Evolutionary conservation across 2,113 vertebrate genomes (phyloP).

Genomic region (Carassius auratus): DNA sequence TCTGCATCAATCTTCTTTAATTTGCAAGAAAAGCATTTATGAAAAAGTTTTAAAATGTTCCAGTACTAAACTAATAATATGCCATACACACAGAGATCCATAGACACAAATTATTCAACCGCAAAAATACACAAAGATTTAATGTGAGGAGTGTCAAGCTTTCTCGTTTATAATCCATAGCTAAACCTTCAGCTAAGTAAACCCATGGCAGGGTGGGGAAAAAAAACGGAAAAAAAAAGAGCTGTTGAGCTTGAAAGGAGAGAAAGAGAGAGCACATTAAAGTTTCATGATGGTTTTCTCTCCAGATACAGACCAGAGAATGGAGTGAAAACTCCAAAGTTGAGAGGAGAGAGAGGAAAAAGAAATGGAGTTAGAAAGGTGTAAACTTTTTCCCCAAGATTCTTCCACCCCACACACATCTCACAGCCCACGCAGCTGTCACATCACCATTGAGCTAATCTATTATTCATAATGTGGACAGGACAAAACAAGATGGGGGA

Average conservation of each 20-base stretch:
- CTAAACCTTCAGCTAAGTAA: conserved; percentile 61
- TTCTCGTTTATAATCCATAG: conserved; percentile 62
- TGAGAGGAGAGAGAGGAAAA: conserved; percentile 3
- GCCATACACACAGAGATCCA: conserved; percentile 33
- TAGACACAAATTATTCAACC: conserved; percentile 53
- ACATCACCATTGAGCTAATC: conserved; percentile 67
- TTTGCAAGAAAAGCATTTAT: too few relatives aligned
- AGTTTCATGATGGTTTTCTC: conserved; percentile 54
- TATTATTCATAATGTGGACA: conserved; percentile 70
- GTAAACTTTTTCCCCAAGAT: conserved; percentile 50
- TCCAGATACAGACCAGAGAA: conserved; percentile 41
- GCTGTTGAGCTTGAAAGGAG: neutral
- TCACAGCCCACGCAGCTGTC: conserved; percentile 62
- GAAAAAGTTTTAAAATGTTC: conserved; percentile 51
- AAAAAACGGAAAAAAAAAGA: conserved; percentile 15
- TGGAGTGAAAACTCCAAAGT: conserved; percentile 35
- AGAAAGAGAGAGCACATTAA: conserved; percentile 49
- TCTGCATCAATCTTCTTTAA: too few relatives aligned
- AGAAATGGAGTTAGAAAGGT: conserved; percentile 17
- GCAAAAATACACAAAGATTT: conserved; percentile 10
- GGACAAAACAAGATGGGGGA: conserved; percentile 40
- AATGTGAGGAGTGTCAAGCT: conserved; percentile 58
- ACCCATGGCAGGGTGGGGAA: conserved; percentile 41
- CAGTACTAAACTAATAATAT: neutral
- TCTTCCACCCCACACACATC: conserved; percentile 40